Percentiles rank a stretch among this genome's conserved stretches.
These are phyloP conservation scores for Myiagra hebetior DNA, from an alignment of 2,113 vertebrate species.

Conservation along the genomic window DNA sequence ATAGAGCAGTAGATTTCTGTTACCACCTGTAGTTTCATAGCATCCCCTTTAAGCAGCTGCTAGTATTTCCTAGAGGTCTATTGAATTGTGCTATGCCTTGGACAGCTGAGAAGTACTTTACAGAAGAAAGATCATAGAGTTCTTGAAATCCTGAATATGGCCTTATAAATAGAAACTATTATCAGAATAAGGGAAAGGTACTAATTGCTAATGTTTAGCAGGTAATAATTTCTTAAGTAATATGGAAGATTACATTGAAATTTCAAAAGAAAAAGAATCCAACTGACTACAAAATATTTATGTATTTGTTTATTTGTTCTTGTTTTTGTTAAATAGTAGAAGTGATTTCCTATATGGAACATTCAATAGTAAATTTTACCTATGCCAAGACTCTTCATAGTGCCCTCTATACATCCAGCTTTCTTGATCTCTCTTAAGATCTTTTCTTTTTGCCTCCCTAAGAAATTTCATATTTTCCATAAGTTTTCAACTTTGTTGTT, in stretches of 20 bases:
- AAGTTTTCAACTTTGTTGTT: background rate
- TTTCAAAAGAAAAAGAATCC: background rate
- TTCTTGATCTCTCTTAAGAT: background rate
- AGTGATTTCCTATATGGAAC: background rate
- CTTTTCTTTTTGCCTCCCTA: background rate
- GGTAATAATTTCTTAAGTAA: background rate
- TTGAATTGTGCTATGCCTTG: background rate
- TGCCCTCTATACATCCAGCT: background rate
- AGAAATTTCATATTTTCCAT: background rate
- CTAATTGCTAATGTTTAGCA: background rate
- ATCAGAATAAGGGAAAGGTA: background rate
- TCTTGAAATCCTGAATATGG: background rate
- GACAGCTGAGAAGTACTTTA: background rate
- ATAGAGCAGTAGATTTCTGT: background rate
- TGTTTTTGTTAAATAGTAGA: background rate
- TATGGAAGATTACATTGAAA: background rate
- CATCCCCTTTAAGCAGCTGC: background rate
- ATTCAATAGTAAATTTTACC: background rate
- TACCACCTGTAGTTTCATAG: background rate
- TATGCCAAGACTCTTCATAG: background rate
- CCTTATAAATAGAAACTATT: background rate
- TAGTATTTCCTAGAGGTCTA: background rate
- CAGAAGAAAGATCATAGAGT: background rate
- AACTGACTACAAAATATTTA: background rate
- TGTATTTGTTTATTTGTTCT: background rate